Percentiles rank a stretch among this genome's conserved stretches.
Evolutionary conservation across 2,113 vertebrate species (phyloP).

Genomic region (Danio rerio): DNA sequence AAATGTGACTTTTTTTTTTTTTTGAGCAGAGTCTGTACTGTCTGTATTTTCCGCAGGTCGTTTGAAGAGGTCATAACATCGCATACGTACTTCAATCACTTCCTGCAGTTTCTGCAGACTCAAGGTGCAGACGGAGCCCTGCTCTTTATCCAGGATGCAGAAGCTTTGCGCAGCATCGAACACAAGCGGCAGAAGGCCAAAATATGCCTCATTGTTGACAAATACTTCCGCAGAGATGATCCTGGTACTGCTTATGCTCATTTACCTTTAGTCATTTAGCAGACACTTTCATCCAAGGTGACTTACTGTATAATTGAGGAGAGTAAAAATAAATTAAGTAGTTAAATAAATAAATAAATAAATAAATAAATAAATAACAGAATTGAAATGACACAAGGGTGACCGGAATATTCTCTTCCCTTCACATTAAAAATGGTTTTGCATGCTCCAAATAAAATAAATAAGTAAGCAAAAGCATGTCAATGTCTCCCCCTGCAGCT

Average conservation of each 20-base stretch:
- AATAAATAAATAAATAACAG: neutral
- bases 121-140: neutral
- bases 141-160: neutral
- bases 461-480: no score
- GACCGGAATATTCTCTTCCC: neutral
- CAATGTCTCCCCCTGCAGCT: neutral
- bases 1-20: neutral
- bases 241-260: neutral
- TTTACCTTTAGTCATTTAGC: no score
- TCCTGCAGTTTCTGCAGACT: neutral
- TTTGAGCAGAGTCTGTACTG: neutral
- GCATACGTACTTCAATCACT: neutral
- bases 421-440: neutral
- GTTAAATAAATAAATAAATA: no score
- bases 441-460: neutral
- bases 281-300: no score
- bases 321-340: no score
- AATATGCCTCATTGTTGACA: neutral
- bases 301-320: no score
- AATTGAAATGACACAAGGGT: neutral
- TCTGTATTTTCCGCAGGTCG: constrained; percentile 7
- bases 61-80: constrained; percentile 7
- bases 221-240: neutral
- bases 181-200: neutral
- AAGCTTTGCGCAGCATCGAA: neutral